Conservation (phyloP, 2,797 vertebrate species). For the Characodon lateralis region DNA sequence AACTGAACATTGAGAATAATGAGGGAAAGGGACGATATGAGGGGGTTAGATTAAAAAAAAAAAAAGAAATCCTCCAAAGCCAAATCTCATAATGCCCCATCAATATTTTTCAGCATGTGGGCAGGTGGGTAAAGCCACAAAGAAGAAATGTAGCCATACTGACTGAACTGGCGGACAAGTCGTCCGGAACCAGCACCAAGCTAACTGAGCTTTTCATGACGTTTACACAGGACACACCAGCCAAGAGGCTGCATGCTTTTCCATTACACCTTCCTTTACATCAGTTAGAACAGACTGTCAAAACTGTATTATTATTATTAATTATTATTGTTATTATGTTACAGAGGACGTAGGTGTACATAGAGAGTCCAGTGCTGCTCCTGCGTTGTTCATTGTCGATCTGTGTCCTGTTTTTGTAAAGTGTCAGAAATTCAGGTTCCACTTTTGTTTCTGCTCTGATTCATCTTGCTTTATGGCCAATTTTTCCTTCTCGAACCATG, state of each 20-base stretch:
- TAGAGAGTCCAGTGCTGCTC: constrained; percentile 71
- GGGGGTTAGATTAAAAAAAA: constrained; percentile 17
- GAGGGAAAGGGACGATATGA: constrained; percentile 11
- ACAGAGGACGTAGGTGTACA: constrained; percentile 71
- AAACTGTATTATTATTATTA: constrained; percentile 53
- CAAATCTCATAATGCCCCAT: constrained; percentile 55
- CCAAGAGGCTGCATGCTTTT: constrained; percentile 71
- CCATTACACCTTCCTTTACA: constrained; percentile 60
- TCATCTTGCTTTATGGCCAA: constrained; percentile 1
- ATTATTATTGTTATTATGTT: constrained; percentile 61
- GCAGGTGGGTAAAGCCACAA: constrained; percentile 54
- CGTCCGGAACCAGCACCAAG: constrained; percentile 59
- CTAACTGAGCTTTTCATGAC: constrained; percentile 61
- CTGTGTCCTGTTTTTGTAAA: constrained; percentile 49
- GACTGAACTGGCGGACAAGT: constrained; percentile 52
- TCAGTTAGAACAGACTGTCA: constrained; percentile 64
- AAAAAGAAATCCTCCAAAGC: constrained; percentile 50
- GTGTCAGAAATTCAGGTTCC: constrained; percentile 62
- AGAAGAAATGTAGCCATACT: constrained; percentile 71
- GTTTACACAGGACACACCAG: constrained; percentile 71
- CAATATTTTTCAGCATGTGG: constrained; percentile 57
- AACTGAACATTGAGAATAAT: constrained; percentile 4
- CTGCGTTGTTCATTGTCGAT: constrained; percentile 59
- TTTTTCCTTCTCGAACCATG: constrained; percentile 9
- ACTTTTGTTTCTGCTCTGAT: constrained; percentile 50